Evolutionary conservation across 2,888 invertebrate genomes (phyloP), one percentile per base, ranked within the genome.

Genomic region (Cheilosia pagana): DNA sequence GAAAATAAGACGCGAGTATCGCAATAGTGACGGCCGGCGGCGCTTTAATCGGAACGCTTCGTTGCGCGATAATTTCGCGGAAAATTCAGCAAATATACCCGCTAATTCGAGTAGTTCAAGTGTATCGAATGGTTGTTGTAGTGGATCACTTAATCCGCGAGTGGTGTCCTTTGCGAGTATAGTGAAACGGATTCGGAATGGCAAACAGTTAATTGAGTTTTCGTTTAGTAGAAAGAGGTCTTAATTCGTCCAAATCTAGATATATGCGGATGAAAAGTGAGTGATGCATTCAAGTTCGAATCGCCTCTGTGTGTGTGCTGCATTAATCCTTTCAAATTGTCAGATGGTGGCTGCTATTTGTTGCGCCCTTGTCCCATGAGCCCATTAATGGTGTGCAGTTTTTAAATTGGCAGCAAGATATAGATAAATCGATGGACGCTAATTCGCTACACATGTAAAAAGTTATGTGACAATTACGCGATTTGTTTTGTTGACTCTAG

Each of bases 231-330:
- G 57, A 63, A 74, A 74, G 63, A 74, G n/a, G 31, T 45, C 35
- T 16, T 6, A 57, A 35, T 8, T 31, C 31, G 28, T 31, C 39
- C 12, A 14, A 43, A 43, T 16, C 12, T 43, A 41, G 53, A 53
- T 67, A 67, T 14, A 45, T 35, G n/a, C n/a, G n/a, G n/a, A n/a
- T n/a, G n/a, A n/a, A n/a, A 70, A 72, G 72, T 72, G 53, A 72
- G 72, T 72, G 23, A 28, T 43, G 45, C n/a, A 23, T 45, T 45
- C 45, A 19, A 45, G 16, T 19, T 45, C 8, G 16, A 16, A 45
- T 45, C 16, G n/a, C 45, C 8, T 35, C 3, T 3, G 10, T 35
- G 35, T 35, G 10, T 35, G 35, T 35, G 7, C 7, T 10, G 31
- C 31, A 31, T 31, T 43, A 8, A 43, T 43, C 2, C 8, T 45